Percentiles rank a stretch among this genome's conserved stretches.
phyloP scores from a whole-genome alignment of 1,140 invertebrate species.

The Harlomillsia oculata region DNA sequence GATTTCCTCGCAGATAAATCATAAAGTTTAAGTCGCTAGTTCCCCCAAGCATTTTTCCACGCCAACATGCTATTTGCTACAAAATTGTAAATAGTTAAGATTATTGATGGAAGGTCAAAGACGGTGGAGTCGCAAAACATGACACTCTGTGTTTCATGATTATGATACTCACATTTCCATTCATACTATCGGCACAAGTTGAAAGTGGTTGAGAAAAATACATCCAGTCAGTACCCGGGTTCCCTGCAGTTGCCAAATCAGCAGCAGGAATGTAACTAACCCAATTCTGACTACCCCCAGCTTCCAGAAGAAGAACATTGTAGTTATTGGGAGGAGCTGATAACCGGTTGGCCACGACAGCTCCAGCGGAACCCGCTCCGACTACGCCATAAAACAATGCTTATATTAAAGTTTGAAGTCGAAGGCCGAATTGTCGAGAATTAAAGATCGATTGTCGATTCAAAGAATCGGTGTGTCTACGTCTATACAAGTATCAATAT shows the following conservation, averaged over 20 bases:
- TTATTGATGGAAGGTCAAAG: no score
- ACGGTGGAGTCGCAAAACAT: no score
- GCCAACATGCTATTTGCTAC: no score
- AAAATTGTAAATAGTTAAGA: no score
- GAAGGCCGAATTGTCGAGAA: not conserved
- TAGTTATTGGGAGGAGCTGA: not conserved
- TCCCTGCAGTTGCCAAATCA: not conserved
- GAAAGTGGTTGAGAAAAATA: not conserved
- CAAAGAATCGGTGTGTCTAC: not conserved
- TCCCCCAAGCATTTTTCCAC: no score
- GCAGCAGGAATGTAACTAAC: not conserved
- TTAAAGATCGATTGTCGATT: not conserved
- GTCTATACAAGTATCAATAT: not conserved
- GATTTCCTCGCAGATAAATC: constrained; percentile 21
- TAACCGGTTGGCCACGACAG: not conserved
- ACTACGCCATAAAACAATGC: no score
- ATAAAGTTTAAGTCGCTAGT: no score
- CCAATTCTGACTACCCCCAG: not conserved
- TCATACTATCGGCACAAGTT: no score
- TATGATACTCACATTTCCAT: no score
- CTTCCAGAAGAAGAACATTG: constrained; percentile 4
- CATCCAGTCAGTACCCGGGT: not conserved
- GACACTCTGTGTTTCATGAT: not conserved
- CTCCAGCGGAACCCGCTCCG: not conserved
- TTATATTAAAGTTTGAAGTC: not conserved